Evolutionary conservation across 1,140 invertebrate genomes (phyloP).

Genomic region (Sarcophaga peregrina): DNA sequence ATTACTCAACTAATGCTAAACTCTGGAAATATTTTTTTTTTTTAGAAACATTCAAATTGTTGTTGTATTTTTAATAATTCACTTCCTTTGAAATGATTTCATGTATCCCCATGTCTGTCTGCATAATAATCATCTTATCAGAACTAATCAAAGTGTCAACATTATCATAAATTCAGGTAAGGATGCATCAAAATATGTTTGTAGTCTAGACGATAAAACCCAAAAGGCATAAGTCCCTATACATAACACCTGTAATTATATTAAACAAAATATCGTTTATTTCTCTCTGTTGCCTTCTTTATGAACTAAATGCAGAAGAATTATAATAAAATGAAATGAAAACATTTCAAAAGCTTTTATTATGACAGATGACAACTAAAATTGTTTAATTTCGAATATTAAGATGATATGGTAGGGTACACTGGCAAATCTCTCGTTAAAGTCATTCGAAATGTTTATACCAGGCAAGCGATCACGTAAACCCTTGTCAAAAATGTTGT

Average conservation of each 20-base stretch:
- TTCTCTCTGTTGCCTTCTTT: not conserved
- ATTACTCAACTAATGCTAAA: no score
- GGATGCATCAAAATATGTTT: no score
- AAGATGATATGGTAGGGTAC: not conserved
- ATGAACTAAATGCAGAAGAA: not conserved
- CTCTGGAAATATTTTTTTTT: no score
- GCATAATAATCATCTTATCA: not conserved
- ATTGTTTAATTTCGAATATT: conserved; percentile 22
- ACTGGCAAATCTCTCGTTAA: not conserved
- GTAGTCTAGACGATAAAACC: not conserved
- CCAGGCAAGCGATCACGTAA: not conserved
- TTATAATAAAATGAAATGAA: not conserved
- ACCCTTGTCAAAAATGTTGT: conserved; percentile 4
- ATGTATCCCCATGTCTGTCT: no score
- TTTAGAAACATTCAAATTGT: no score
- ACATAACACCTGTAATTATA: conserved; percentile 18
- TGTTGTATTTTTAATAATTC: no score
- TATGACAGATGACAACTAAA: conserved; percentile 24
- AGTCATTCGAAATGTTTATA: not conserved
- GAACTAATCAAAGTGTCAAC: conserved; percentile 11
- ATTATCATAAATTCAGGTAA: not conserved
- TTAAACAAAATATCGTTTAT: not conserved
- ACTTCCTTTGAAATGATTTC: no score
- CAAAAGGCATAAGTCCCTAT: not conserved
- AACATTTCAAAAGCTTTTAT: not conserved